Base-by-base conservation (phyloP, 2,888 invertebrate species). In the Cryptus armator region DNA sequence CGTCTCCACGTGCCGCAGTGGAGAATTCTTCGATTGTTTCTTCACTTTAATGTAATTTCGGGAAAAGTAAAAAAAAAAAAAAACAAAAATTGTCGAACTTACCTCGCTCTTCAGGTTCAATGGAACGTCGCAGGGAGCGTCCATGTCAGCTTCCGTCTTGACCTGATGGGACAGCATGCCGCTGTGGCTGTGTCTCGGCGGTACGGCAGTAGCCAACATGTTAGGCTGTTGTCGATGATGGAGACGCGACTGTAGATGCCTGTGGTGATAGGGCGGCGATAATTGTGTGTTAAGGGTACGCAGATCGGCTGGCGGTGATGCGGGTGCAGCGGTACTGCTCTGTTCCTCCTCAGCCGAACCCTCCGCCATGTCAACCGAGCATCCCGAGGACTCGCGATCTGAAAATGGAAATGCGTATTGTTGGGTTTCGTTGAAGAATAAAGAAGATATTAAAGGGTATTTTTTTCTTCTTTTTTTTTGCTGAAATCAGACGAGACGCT, bases 361-460 rank as follows among this genome's bases (percentile, higher is more conserved):
- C 95, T 97, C 97, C 95, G 96, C 96, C 97, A 97, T 97, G 95
- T 96, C 96, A 96, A 96, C 96, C 96, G 96, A 96, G 96, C 96
- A 97, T 96, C 96, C 96, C 96, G 96, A 92, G 88, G 90, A 96
- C 94, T 96, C 96, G 96, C 90, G 90, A 91, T 96, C 96, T 96
- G 95, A 9, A 56, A 56, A 19, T 4, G 24, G 19, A 56, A 19
- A 56, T 24, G 56, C 7, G 19, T 3, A 24, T 56, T 56, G 19
- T 19, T 56, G 19, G 7, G 9, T 9, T 32, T 67, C 70, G n/a
- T 77, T 32, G 1, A 67, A 62, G 44, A 68, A 84, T 71, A 51
- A 83, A 74, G 81, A 16, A 74, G 79, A 46, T 16, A 51, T 67
- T 43, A 19, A 43, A 24, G n/a, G 53, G n/a, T 37, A 68, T 7